Evolutionary conservation across 2,113 vertebrate genomes (phyloP).

Genomic region (Varanus komodoensis): DNA sequence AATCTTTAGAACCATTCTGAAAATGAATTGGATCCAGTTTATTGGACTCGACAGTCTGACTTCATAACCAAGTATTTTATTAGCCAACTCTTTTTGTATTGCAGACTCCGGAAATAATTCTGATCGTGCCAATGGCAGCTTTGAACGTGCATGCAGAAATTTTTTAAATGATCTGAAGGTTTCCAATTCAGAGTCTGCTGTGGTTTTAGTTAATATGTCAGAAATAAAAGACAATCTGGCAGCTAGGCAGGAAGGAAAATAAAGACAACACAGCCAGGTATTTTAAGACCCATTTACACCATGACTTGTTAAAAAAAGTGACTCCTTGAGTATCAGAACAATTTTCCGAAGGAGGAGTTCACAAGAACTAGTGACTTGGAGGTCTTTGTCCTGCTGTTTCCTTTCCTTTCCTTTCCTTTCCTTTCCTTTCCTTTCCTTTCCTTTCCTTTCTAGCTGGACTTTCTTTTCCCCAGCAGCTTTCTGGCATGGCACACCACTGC

Average conservation of each 20-base stretch:
- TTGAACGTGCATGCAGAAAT: conserved; percentile 42
- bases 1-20: conserved; percentile 31
- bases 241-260: conserved; percentile 42
- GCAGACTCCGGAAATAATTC: conserved; percentile 52
- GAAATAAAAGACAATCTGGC: conserved; percentile 60
- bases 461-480: not conserved
- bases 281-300: conserved; percentile 65
- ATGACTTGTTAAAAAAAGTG: conserved; percentile 55
- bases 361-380: not conserved
- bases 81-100: conserved; percentile 58
- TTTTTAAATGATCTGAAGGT: conserved; percentile 60
- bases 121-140: conserved; percentile 52
- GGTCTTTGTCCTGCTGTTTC: not conserved
- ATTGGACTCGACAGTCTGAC: conserved; percentile 30
- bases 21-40: conserved; percentile 46
- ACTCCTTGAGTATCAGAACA: conserved; percentile 59
- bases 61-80: conserved; percentile 57
- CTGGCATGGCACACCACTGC: not conserved
- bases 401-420: too few species aligned
- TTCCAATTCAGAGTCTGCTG: conserved; percentile 70
- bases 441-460: too few species aligned
- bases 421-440: too few species aligned
- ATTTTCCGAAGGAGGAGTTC: conserved; percentile 20
- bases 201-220: conserved; percentile 59
- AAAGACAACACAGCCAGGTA: conserved; percentile 63